phyloP scores from a whole-genome alignment of 2,888 invertebrate genomes.

The Sesamia inferens region DNA sequence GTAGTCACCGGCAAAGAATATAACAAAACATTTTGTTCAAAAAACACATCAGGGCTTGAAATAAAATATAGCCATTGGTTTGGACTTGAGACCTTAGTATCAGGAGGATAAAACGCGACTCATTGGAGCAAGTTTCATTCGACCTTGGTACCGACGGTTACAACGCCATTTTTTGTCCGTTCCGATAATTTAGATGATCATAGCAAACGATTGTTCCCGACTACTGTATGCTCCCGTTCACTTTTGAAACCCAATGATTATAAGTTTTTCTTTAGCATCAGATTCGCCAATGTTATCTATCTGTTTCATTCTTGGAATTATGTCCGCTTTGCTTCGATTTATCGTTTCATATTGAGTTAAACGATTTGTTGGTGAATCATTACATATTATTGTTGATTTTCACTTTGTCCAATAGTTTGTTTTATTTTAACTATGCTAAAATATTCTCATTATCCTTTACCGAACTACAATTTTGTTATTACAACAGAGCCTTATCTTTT shows the following conservation, averaged over 20 bases:
- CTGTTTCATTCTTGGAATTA: conserved; percentile 19
- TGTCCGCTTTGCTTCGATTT: conserved; percentile 1
- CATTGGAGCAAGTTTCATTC: conserved; percentile 36
- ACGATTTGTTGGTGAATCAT: conserved; percentile 12
- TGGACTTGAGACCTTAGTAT: conserved; percentile 3
- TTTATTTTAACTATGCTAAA: conserved; percentile 5
- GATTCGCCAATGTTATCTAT: conserved; percentile 17
- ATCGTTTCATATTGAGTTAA: conserved; percentile 6
- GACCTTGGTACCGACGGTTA: conserved; percentile 57
- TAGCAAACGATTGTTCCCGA: conserved; percentile 39
- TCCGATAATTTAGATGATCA: conserved; percentile 57
- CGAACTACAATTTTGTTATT: conserved; percentile 25
- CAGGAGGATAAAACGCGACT: conserved; percentile 38
- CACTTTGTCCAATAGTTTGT: background rate
- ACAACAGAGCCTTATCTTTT: conserved; percentile 24
- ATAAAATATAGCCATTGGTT: conserved; percentile 3
- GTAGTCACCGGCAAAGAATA: background rate
- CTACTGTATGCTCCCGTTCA: conserved; percentile 46
- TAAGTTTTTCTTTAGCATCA: background rate
- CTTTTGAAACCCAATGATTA: conserved; percentile 14
- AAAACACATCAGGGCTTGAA: background rate
- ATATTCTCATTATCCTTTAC: conserved; percentile 10
- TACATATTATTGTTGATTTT: conserved; percentile 1
- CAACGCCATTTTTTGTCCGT: conserved; percentile 59
- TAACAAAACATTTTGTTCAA: background rate